A percentile compares a stretch with the other conserved stretches of the same genome.
Evolutionary conservation across 2,113 vertebrate species (phyloP).

Genomic region (Athene cunicularia): DNA sequence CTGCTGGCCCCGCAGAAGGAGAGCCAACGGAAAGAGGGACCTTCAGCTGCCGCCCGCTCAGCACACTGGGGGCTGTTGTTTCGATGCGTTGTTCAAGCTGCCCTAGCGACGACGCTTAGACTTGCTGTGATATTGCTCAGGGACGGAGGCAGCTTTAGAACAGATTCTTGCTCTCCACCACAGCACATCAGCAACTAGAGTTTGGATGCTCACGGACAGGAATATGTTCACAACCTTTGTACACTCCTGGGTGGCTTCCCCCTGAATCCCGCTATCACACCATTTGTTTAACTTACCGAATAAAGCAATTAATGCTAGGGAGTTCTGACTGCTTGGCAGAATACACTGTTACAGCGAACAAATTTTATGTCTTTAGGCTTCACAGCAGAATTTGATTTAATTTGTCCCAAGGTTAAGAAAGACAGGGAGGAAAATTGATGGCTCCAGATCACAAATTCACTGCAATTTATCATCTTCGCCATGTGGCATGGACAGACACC

Average conservation of each 20-base stretch:
- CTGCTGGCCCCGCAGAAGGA: neutral
- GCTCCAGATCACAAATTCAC: conserved; percentile 37
- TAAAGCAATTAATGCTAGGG: conserved; percentile 76
- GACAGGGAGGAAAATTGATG: conserved; percentile 48
- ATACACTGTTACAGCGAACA: conserved; percentile 67
- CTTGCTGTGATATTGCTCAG: neutral
- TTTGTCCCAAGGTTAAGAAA: conserved; percentile 78
- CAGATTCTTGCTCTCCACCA: neutral
- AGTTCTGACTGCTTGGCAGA: conserved; percentile 66
- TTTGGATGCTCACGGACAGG: conserved; percentile 29
- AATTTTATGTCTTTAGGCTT: conserved; percentile 72
- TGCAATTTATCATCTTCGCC: conserved; percentile 45
- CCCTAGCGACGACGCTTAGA: neutral
- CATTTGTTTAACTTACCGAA: conserved; percentile 77
- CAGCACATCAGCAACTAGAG: conserved; percentile 30
- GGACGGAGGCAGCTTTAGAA: neutral
- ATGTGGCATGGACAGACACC: neutral
- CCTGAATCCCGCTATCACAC: conserved; percentile 69
- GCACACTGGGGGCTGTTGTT: neutral
- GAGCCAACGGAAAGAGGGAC: neutral
- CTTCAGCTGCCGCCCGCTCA: neutral
- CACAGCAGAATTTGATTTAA: conserved; percentile 73
- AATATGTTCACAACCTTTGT: conserved; percentile 19
- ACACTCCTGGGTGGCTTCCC: conserved; percentile 55
- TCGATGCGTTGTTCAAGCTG: neutral